Base-by-base conservation (phyloP, 1,140 invertebrate species). In the Stenopsyche tienmushanensis region DNA sequence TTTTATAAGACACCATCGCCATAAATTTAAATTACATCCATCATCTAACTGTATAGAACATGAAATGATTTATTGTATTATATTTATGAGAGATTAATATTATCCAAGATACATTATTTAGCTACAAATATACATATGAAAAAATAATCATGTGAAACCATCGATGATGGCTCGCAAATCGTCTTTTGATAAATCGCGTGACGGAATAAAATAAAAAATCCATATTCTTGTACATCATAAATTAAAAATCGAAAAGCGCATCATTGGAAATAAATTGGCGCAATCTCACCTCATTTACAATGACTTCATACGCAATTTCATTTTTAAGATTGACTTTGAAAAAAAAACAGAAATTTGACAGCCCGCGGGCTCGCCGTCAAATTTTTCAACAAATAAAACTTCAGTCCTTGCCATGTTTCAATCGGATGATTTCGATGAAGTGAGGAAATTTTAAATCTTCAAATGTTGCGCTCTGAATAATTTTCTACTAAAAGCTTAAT, bases 351-450 rank as follows among this genome's bases (percentile, higher is more conserved):
- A 34, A 34, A 34, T 34, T 7, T 34, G 29, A 5, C 5, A 34
- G 29, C 5, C 13, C 29, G 29, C 5, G 29, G 13, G 29, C 13
- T 13, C 29, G 13, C 5, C 13, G 13, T 34, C 29, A 7, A 5
- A 5, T 34, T 34, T 13, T 34, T 34, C 29, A 7, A 34, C 13
- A 34, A 34, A 34, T 34, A 34, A 34, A 34, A 34, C 13, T 34
- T 13, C 5, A 7, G 13, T 34, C 29, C 13, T 34, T 34, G 29
- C 5, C 57, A 70, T 70, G 69, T 70, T 70, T 62, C 55, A 70
- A 57, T 67, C 65, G n/a, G 69, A 70, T 45, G 62, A 70, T 62
- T 70, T 62, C 55, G 69, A 70, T 20, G 50, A 58, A 49, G 69
- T 67, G 50, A 62, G 59, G 42, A 26, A 41, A 25, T 54, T 26